Percentiles rank a stretch among this genome's conserved stretches.
Evolutionary conservation across 2,888 invertebrate genomes (phyloP).

Genomic region (Podabrus alpinus): DNA sequence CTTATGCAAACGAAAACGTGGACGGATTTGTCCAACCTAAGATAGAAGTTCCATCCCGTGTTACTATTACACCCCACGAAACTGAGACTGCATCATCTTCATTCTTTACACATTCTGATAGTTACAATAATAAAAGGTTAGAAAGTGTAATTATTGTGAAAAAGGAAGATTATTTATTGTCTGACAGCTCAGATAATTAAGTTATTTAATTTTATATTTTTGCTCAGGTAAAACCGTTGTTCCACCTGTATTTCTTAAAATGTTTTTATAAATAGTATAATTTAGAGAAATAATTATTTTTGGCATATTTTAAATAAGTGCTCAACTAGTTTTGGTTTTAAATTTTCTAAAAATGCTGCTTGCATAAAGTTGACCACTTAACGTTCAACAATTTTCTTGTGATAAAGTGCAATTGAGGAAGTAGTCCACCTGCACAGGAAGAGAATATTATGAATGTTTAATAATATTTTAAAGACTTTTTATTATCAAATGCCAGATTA

Average conservation of each 20-base stretch:
- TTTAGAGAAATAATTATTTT: neutral
- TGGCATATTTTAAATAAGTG: neutral
- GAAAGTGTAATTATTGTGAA: conserved; percentile 33
- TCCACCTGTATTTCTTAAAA: neutral
- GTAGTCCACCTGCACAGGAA: neutral
- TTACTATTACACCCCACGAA: conserved; percentile 15
- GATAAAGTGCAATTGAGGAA: neutral
- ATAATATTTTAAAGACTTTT: neutral
- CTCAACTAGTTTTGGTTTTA: neutral
- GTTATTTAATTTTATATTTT: neutral
- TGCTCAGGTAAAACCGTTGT: neutral
- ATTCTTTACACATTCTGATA: conserved; percentile 3
- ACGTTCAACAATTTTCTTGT: neutral
- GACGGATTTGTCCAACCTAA: neutral
- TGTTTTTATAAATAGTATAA: neutral
- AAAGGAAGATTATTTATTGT: conserved; percentile 34
- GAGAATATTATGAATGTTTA: neutral
- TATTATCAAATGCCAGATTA: neutral
- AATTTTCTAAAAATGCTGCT: neutral
- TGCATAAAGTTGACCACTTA: neutral
- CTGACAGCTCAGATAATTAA: conserved; percentile 15
- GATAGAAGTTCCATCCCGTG: conserved; percentile 8
- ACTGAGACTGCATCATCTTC: neutral
- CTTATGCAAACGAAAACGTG: neutral
- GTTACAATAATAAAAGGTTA: conserved; percentile 10